These are phyloP conservation scores for Porites lobata DNA, from an alignment of 92 coral and sea anemone genomes.

Conservation along the genomic window DNA sequence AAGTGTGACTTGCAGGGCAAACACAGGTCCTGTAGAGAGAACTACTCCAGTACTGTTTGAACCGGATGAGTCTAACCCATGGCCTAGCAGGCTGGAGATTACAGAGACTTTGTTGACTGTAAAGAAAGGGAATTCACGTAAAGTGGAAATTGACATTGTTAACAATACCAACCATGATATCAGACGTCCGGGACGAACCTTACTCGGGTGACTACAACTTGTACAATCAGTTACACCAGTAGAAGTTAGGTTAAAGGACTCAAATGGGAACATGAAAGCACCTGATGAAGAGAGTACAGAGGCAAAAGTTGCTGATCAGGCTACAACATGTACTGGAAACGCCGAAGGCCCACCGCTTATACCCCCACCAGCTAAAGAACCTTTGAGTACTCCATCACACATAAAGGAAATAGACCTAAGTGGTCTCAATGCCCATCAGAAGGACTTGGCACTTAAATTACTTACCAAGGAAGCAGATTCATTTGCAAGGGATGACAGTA, in stretches of 20 bases:
- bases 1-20: slow-evolving; percentile 55
- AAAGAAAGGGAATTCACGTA: slow-evolving; percentile 59
- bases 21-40: slow-evolving; percentile 54
- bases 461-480: slow-evolving; percentile 58
- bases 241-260: slow-evolving; percentile 53
- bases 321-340: not conserved
- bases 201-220: slow-evolving; percentile 64
- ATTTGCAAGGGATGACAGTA: slow-evolving; percentile 71
- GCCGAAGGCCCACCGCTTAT: too few relatives aligned
- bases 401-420: too few relatives aligned
- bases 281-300: not conserved
- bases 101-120: slow-evolving; percentile 60
- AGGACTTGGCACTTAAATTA: too few relatives aligned
- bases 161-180: slow-evolving; percentile 75
- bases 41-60: slow-evolving; percentile 55
- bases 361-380: too few relatives aligned
- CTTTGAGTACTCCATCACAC: too few relatives aligned
- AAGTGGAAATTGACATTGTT: slow-evolving; percentile 55
- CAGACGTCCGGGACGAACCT: slow-evolving; percentile 43
- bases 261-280: not conserved
- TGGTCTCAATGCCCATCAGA: too few relatives aligned
- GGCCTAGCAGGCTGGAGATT: slow-evolving; percentile 58
- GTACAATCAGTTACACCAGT: slow-evolving; percentile 81
- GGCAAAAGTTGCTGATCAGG: slow-evolving; percentile 13
- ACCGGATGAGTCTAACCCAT: slow-evolving; percentile 56